A percentile compares a stretch with the other conserved stretches of the same genome.
Evolutionary conservation across 2,113 vertebrate species (phyloP).

Genomic region (Tringa solitaria): DNA sequence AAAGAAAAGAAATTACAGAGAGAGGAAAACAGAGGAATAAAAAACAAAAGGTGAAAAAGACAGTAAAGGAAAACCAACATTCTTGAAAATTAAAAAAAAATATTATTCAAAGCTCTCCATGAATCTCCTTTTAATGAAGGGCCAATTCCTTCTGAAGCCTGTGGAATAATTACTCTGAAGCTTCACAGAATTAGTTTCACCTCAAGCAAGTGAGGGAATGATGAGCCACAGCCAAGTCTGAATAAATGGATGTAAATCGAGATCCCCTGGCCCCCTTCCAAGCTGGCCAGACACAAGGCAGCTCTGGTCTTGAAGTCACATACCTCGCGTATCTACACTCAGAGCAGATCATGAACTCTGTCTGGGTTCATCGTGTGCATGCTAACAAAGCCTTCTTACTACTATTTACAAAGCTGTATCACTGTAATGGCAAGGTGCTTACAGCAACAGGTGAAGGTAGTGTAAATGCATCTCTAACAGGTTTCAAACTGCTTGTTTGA

Average conservation of each 20-base stretch:
- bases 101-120: not conserved
- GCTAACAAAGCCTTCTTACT: not conserved
- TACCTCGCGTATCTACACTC: not conserved
- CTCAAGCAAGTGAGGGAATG: not conserved
- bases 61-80: not conserved
- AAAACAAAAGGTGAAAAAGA: not conserved
- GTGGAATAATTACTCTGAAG: not conserved
- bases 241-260: constrained; percentile 4
- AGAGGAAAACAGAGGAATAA: not conserved
- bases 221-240: not conserved
- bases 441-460: not conserved
- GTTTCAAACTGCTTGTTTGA: not conserved
- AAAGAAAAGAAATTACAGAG: not conserved
- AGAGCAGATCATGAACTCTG: not conserved
- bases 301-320: constrained; percentile 12
- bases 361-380: not conserved
- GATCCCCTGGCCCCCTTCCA: not conserved
- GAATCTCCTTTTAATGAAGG: not conserved
- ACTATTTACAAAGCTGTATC: not conserved
- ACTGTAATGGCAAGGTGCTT: not conserved
- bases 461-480: not conserved
- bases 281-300: constrained; percentile 31
- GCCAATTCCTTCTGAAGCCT: not conserved
- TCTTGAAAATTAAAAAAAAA: not conserved
- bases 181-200: not conserved